Evolutionary conservation across 2,888 invertebrate species (phyloP), one percentile per base, ranked within the genome.

Genomic region (Harpagoxenus sublaevis): DNA sequence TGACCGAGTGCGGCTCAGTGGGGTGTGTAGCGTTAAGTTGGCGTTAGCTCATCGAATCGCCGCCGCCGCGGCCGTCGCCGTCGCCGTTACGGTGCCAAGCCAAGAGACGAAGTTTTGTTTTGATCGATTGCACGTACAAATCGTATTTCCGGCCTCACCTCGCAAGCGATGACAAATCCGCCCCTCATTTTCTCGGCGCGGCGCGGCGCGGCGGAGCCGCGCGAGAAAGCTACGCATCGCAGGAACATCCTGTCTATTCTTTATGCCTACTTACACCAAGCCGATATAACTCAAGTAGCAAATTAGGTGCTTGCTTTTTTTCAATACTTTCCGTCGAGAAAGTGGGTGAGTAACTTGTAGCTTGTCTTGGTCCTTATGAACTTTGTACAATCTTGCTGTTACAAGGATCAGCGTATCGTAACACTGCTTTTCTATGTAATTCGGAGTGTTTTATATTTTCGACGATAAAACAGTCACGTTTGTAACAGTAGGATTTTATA

Each of bases 11-110:
- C 91, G 89, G 92, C 91, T 89, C 93, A 93, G 91, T 93, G 93
- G 93, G 92, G 93, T 93, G 94, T 93, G 93, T 93, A 93, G 94
- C 93, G 93, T 93, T 93, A 94, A 94, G 93, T 94, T 94, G 92
- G 92, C 92, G 92, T 92, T 93, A 92, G 91, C 92, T 92, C 93
- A 92, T 93, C 93, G 93, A 92, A 92, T 93, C 92, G 91, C 86
- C 87, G 88, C 42, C 28, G 2, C 55, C n/a, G 23, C 23, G 23
- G 35, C 35, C 15, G 12, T 62, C 15, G 35, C 35, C 15, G 12
- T 62, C 15, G 60, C 45, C 60, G 12, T 66, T 68, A 78, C 68
- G 71, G 66, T 81, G 31, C 73, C 71, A 74, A 63, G 51, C 73
- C 71, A 74, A 63, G 51, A 62, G 63, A 75, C 86, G 84, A 90